Base-by-base conservation (phyloP, 1,140 invertebrate species). In the Apis florea region DNA sequence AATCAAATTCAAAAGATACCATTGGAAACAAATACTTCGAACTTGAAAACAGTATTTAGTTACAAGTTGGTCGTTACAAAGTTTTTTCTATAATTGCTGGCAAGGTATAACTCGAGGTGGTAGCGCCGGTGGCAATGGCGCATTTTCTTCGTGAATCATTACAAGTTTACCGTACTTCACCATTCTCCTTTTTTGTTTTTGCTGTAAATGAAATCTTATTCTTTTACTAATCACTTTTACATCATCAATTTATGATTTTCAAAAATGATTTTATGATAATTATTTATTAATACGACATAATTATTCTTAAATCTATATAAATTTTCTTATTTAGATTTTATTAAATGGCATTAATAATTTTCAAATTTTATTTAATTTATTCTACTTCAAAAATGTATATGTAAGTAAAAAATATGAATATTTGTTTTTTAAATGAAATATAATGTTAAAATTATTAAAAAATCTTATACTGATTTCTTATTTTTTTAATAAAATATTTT, bases 61-160 rank as follows among this genome's bases (percentile, higher is more conserved):
- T 53, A 53, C n/a, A n/a, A 53, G 26, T 66, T 53, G 80, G 21
- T 56, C 31, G 63, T 54, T 24, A 58, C n/a, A 51, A 47, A 24
- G 17, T 56, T 40, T 67, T 49, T 73, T 26, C 64, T 85, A 88
- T 59, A 70, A 86, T 26, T 72, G 71, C 26, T 79, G 76, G 47
- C 79, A 86, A 31, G 82, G 66, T 68, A 82, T n/a, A 40, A 67
- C 79, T 53, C 84, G 78, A 15, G 83, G 56, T 13, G 73, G 24
- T 68, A 83, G 71, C n/a, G 90, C 75, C n/a, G 90, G 88, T 47
- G 92, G 92, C 56, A 93, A 84, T 56, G 90, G 93, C 40, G 92
- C 92, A 80, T 94, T 91, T 69, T 93, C 92, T 71, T 93, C 93
- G 64, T 93, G 90, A 21, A 93, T 89, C 88, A 93, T 92, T 31